Percentiles rank a stretch among this genome's conserved stretches.
These are phyloP conservation scores for Xestoiulus laeticollis DNA, from an alignment of 2,888 invertebrate species.

Conservation along the genomic window DNA sequence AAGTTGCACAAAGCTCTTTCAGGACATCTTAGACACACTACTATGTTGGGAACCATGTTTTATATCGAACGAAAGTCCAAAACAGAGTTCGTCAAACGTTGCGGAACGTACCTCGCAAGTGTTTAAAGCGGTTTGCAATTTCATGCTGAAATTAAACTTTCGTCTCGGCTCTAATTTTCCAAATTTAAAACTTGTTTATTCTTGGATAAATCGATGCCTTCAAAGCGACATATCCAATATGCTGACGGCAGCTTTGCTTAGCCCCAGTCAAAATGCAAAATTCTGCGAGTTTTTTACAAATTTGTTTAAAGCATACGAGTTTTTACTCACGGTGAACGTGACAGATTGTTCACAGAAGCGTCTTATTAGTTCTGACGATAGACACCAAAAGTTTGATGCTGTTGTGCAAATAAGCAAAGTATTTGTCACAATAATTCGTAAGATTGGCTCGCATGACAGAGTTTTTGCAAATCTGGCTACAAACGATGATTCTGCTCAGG, in stretches of 20 bases:
- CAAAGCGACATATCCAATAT: background rate
- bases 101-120: background rate
- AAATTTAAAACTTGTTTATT: background rate
- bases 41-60: slow-evolving; percentile 10
- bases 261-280: background rate
- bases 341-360: background rate
- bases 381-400: background rate
- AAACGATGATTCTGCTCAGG: background rate
- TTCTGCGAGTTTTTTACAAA: background rate
- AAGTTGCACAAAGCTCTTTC: background rate
- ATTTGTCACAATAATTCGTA: background rate
- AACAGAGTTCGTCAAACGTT: background rate
- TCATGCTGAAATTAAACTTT: background rate
- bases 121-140: background rate
- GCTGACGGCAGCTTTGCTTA: background rate
- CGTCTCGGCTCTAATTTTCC: background rate
- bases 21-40: background rate
- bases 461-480: background rate
- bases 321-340: background rate
- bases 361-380: background rate
- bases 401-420: slow-evolving; percentile 1
- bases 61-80: background rate
- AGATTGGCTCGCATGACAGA: background rate
- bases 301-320: slow-evolving; percentile 34
- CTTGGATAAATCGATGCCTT: background rate